These are phyloP conservation scores for Chloroceryle amazona DNA, from an alignment of 2,797 vertebrate genomes.

Conservation along the genomic window DNA sequence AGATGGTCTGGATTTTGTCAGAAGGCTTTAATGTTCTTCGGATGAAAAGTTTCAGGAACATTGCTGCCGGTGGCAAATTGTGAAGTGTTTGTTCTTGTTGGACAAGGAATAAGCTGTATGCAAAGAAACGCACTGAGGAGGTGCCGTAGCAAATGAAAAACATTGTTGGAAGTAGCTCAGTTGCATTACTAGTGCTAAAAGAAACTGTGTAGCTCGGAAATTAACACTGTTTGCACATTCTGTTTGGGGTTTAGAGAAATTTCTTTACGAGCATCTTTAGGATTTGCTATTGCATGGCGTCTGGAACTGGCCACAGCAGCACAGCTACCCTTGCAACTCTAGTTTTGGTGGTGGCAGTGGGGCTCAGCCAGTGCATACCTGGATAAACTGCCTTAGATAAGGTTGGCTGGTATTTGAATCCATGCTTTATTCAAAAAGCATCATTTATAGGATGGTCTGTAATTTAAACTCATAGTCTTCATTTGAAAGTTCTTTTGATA, in stretches of 20 bases:
- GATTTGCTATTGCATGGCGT: neutral
- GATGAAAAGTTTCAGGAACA: neutral
- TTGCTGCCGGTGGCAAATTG: neutral
- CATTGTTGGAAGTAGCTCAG: neutral
- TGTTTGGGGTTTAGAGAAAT: neutral
- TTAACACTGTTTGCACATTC: neutral
- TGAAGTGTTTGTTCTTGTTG: neutral
- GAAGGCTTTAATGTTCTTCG: neutral
- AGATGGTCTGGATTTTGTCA: neutral
- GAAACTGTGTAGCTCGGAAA: neutral
- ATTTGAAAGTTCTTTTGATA: neutral
- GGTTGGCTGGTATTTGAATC: neutral
- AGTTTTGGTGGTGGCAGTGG: neutral
- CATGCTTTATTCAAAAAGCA: neutral
- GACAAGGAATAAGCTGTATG: neutral
- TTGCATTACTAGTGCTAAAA: neutral
- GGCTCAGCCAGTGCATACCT: fast-evolving
- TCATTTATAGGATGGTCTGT: fast-evolving
- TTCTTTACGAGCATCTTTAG: neutral
- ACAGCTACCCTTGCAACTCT: neutral
- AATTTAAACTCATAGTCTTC: neutral
- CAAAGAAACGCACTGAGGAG: neutral
- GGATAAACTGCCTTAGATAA: neutral
- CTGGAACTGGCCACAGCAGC: neutral
- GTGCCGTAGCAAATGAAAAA: too few species aligned